Evolutionary conservation across 2,888 invertebrate species (phyloP).

Genomic region (Dasysyrphus albostriatus): DNA sequence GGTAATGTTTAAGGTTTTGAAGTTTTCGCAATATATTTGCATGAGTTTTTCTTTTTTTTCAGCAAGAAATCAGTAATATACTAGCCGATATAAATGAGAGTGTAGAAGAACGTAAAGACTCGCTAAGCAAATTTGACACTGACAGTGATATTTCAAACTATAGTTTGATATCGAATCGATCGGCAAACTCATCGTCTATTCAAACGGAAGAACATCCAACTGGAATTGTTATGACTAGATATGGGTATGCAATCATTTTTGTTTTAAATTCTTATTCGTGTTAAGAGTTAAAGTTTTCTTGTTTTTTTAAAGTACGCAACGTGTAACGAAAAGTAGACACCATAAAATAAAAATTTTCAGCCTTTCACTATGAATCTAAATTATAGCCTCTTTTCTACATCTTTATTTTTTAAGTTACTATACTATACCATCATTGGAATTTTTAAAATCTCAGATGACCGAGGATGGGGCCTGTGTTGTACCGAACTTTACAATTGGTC

Average conservation of each 20-base stretch:
- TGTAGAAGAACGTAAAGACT: slow-evolving; percentile 58
- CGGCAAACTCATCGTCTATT: slow-evolving; percentile 69
- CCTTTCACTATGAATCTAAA: too few species aligned
- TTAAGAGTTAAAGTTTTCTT: too few species aligned
- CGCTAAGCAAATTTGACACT: slow-evolving; percentile 69
- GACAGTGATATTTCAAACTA: slow-evolving; percentile 79
- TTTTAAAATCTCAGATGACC: slow-evolving; percentile 89
- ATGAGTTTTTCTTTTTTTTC: neutral
- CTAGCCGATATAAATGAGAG: slow-evolving; percentile 78
- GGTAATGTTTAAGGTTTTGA: neutral
- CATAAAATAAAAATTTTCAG: neutral
- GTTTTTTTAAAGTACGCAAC: too few species aligned
- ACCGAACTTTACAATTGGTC: slow-evolving; percentile 94
- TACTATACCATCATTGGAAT: slow-evolving; percentile 93
- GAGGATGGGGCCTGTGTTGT: slow-evolving; percentile 91
- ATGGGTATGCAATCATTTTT: slow-evolving; percentile 84
- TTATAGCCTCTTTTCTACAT: neutral
- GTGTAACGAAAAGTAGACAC: neutral
- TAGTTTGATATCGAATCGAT: slow-evolving; percentile 78
- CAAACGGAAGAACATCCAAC: slow-evolving; percentile 87
- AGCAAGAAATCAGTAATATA: slow-evolving; percentile 77
- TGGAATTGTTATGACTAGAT: slow-evolving; percentile 90
- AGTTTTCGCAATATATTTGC: too few species aligned
- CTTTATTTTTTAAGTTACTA: slow-evolving; percentile 87
- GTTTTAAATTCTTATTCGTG: neutral